A percentile compares a stretch with the other conserved stretches of the same genome.
phyloP scores from a whole-genome alignment of 2,113 vertebrate species.

The Parus major region DNA sequence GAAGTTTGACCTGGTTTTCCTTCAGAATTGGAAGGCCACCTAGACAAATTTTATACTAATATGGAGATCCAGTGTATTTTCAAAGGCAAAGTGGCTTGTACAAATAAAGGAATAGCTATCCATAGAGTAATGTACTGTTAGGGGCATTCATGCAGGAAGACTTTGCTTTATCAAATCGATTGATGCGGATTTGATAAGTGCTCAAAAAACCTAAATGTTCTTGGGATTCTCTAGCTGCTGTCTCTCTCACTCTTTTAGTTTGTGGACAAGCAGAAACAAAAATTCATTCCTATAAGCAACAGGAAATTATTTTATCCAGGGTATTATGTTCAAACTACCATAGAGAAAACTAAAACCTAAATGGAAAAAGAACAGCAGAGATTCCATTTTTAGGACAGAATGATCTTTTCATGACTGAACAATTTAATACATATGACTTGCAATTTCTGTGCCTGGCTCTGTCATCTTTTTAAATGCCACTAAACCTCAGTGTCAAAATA shows the following conservation, averaged over 20 bases:
- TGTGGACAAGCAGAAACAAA: not conserved
- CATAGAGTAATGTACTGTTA: not conserved
- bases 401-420: not conserved
- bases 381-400: not conserved
- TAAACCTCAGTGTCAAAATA: conserved; percentile 23
- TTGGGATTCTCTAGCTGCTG: not conserved
- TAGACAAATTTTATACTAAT: not conserved
- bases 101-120: not conserved
- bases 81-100: not conserved
- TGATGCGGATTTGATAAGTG: not conserved
- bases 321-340: not conserved
- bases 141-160: not conserved
- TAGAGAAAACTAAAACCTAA: not conserved
- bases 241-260: not conserved
- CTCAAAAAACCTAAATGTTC: not conserved
- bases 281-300: not conserved
- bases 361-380: not conserved
- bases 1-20: not conserved
- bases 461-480: conserved; percentile 14
- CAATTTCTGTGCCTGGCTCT: not conserved
- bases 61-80: not conserved
- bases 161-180: not conserved
- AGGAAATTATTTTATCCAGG: not conserved
- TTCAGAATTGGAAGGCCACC: not conserved
- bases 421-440: not conserved